Evolutionary conservation across 1,140 invertebrate genomes (phyloP).

Genomic region (Penaeus indicus): DNA sequence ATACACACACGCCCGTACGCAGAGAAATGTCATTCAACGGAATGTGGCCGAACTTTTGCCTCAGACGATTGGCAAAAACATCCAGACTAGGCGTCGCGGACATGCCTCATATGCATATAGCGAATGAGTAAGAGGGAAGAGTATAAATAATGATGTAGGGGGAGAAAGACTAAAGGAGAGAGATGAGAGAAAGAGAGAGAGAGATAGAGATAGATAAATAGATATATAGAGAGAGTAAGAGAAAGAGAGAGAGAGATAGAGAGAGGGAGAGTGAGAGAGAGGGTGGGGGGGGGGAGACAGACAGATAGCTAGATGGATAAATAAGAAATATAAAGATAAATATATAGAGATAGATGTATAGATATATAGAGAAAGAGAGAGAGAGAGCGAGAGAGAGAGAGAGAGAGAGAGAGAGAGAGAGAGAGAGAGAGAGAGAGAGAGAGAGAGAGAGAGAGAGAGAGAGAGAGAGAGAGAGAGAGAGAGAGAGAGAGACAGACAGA

Average conservation of each 20-base stretch:
- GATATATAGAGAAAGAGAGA: background rate
- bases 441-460: background rate
- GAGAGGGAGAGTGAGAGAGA: background rate
- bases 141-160: no score
- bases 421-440: background rate
- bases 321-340: no score
- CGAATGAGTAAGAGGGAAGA: no score
- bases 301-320: no score
- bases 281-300: background rate
- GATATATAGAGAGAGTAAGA: conserved; percentile 28
- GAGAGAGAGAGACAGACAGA: conserved; percentile 8
- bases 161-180: no score
- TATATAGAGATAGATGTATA: background rate
- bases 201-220: no score
- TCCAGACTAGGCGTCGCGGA: no score
- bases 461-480: background rate
- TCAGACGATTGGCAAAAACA: no score
- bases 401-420: conserved; percentile 10
- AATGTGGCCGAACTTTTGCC: no score
- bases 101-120: no score
- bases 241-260: conserved; percentile 37
- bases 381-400: background rate
- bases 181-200: background rate
- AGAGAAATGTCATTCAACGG: no score
- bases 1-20: no score